Percentiles rank a stretch among this genome's conserved stretches.
phyloP scores from a whole-genome alignment of 2,888 invertebrate genomes.

The Andrena bucephala region DNA sequence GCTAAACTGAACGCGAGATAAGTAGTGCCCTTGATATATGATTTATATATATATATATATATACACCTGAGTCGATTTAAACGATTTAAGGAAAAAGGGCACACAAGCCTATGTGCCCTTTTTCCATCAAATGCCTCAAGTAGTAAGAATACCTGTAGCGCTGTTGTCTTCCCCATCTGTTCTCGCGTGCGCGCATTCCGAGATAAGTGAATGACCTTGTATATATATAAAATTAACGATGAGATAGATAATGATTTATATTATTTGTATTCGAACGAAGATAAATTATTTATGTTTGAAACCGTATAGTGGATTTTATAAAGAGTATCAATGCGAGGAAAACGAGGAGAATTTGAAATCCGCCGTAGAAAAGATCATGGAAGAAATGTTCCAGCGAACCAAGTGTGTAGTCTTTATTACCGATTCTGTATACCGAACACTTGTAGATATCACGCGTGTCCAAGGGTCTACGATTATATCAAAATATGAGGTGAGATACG shows the following conservation, averaged over 20 bases:
- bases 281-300: background rate
- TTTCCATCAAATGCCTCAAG: no score
- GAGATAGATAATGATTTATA: background rate
- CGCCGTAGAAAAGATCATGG: conserved; percentile 71
- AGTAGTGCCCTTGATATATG: no score
- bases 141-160: no score
- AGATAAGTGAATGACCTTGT: background rate
- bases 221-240: background rate
- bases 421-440: conserved; percentile 76
- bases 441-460: conserved; percentile 68
- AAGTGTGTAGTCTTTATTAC: conserved; percentile 79
- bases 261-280: background rate
- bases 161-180: no score
- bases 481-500: conserved; percentile 71
- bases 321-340: conserved; percentile 28
- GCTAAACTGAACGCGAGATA: no score
- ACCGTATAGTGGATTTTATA: conserved; percentile 26
- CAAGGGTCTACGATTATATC: conserved; percentile 55
- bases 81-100: no score
- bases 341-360: conserved; percentile 65
- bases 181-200: no score
- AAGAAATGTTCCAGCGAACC: conserved; percentile 74
- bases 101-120: no score
- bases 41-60: no score
- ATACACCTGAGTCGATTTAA: no score